Percentiles rank a stretch among this genome's conserved stretches.
These are phyloP conservation scores for Shinisaurus crocodilurus DNA, from an alignment of 2,113 vertebrate species.

Conservation along the genomic window DNA sequence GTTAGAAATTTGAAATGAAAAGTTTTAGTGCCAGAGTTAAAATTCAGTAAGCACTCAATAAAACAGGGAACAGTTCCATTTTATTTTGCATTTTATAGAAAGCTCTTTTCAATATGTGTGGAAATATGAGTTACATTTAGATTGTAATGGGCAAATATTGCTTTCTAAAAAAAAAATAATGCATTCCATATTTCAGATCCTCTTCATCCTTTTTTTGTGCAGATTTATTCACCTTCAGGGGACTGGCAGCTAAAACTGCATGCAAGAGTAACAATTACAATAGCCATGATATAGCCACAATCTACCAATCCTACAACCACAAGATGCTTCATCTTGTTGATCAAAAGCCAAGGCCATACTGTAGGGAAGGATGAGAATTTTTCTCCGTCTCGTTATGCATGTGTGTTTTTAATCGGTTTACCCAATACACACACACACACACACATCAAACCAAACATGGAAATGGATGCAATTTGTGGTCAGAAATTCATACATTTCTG, in stretches of 20 bases:
- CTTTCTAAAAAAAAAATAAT: background rate
- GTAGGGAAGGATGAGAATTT: too few relatives aligned
- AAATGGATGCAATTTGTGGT: too few relatives aligned
- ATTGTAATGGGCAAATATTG: background rate
- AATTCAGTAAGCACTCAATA: conserved; percentile 33
- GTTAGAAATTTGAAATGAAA: conserved; percentile 38
- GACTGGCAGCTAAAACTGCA: background rate
- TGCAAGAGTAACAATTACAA: background rate
- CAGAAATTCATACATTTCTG: too few relatives aligned
- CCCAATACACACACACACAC: too few relatives aligned
- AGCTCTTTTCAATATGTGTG: conserved; percentile 8
- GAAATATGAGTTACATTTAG: conserved; percentile 27
- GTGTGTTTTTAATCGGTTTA: too few relatives aligned
- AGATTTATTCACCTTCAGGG: background rate
- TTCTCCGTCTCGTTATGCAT: too few relatives aligned
- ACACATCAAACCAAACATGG: too few relatives aligned
- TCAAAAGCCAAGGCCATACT: background rate
- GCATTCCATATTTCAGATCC: background rate
- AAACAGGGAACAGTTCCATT: conserved; percentile 23
- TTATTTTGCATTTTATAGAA: conserved; percentile 30
- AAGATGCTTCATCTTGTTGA: background rate
- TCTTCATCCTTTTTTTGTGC: background rate
- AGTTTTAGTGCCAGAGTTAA: conserved; percentile 20
- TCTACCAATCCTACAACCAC: background rate
- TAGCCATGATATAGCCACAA: background rate